A percentile compares a stretch with the other conserved stretches of the same genome.
phyloP scores from a whole-genome alignment of 2,113 vertebrate species.

The Donacobius atricapilla region DNA sequence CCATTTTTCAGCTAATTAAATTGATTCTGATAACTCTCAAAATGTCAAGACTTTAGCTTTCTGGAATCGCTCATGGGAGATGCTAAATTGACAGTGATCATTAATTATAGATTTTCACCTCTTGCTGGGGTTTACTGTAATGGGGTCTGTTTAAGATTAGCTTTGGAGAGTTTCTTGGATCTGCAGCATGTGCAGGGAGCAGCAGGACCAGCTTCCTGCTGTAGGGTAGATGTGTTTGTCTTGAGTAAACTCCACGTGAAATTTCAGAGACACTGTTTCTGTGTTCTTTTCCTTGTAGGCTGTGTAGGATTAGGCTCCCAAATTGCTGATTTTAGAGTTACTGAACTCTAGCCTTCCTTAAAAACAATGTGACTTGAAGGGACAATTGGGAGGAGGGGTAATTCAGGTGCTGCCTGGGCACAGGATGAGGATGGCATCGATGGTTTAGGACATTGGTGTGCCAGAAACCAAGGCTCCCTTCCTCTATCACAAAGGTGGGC shows the following conservation, averaged over 20 bases:
- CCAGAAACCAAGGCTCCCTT: not conserved
- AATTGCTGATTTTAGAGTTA: not conserved
- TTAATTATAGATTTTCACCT: constrained; percentile 43
- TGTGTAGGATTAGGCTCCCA: not conserved
- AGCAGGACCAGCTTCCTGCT: not conserved
- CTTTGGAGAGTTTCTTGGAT: not conserved
- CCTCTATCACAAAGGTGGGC: not conserved
- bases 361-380: not conserved
- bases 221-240: not conserved
- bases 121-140: not conserved
- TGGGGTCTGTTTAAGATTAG: not conserved
- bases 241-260: not conserved
- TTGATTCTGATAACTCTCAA: constrained; percentile 31
- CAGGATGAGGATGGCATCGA: not conserved
- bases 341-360: not conserved
- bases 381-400: not conserved
- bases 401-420: not conserved
- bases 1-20: constrained; percentile 51
- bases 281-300: not conserved
- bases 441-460: not conserved
- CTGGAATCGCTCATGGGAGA: not conserved
- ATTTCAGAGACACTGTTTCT: not conserved
- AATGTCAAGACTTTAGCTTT: constrained; percentile 24
- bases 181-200: not conserved
- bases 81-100: constrained; percentile 32